phyloP scores from a whole-genome alignment of 2,888 invertebrate genomes.

The Yponomeuta sedellus region DNA sequence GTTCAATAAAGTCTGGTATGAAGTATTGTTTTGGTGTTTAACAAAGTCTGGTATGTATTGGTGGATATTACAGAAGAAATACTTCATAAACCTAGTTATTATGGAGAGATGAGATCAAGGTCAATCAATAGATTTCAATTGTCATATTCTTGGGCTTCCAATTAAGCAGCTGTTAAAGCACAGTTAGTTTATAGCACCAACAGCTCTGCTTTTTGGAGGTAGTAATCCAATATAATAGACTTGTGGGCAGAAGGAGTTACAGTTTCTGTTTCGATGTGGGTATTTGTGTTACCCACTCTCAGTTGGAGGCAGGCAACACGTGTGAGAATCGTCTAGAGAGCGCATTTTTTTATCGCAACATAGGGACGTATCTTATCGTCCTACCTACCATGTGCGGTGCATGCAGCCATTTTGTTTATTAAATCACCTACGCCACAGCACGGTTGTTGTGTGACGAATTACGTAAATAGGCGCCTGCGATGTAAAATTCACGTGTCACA shows the following conservation, averaged over 20 bases:
- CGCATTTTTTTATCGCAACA: background rate
- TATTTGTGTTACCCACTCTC: conserved; percentile 3
- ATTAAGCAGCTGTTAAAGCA: background rate
- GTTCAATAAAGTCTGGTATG: no score
- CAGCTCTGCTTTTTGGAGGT: background rate
- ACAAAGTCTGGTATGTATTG: no score
- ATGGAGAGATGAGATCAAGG: background rate
- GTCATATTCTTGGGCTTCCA: background rate
- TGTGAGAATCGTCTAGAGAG: background rate
- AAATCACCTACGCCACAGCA: background rate
- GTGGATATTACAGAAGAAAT: background rate
- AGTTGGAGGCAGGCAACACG: conserved; percentile 6
- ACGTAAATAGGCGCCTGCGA: background rate
- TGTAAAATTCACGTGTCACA: background rate
- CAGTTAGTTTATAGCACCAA: background rate
- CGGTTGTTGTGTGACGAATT: background rate
- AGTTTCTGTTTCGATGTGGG: background rate
- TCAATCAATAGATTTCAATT: background rate
- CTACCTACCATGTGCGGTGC: background rate
- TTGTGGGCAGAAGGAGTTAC: background rate
- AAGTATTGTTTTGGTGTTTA: background rate
- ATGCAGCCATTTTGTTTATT: conserved; percentile 12
- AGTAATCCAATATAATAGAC: background rate
- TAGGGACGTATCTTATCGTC: background rate
- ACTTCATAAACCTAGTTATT: background rate